These are phyloP conservation scores for Diorhabda elongata DNA, from an alignment of 1,140 invertebrate species.

Conservation along the genomic window DNA sequence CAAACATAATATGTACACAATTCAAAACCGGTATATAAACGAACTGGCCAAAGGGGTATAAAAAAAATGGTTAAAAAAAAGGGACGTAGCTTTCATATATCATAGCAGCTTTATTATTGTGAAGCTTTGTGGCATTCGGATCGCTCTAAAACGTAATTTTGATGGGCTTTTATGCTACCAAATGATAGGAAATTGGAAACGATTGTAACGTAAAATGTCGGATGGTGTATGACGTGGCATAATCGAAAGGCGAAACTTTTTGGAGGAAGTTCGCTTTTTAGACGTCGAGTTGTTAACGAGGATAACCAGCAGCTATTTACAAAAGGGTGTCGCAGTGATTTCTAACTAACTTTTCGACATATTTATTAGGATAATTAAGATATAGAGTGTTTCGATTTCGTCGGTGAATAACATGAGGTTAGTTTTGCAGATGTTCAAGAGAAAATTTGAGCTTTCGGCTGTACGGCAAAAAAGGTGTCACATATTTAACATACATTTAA, in stretches of 20 bases:
- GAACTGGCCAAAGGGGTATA: not conserved
- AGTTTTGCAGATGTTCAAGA: too few species aligned
- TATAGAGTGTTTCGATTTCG: too few species aligned
- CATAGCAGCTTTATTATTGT: conserved; percentile 6
- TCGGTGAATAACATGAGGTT: too few species aligned
- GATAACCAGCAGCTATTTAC: not conserved
- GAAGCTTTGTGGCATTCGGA: conserved; percentile 5
- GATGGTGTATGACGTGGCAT: conserved; percentile 1
- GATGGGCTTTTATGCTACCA: conserved; percentile 23
- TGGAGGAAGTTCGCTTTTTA: not conserved
- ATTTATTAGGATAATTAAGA: too few species aligned
- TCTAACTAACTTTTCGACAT: too few species aligned
- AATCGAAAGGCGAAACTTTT: not conserved
- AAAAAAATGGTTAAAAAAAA: not conserved
- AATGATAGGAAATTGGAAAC: conserved; percentile 27
- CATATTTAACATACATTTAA: too few species aligned
- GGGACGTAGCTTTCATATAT: conserved; percentile 11
- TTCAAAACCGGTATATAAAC: not conserved
- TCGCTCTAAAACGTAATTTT: conserved; percentile 14
- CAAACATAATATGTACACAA: too few species aligned
- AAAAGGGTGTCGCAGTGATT: too few species aligned
- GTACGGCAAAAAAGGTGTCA: too few species aligned
- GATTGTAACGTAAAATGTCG: conserved; percentile 13
- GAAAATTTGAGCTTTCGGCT: too few species aligned
- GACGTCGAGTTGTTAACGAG: not conserved